Conservation (phyloP, 2,113 vertebrate species). For the Jacana jacana region DNA sequence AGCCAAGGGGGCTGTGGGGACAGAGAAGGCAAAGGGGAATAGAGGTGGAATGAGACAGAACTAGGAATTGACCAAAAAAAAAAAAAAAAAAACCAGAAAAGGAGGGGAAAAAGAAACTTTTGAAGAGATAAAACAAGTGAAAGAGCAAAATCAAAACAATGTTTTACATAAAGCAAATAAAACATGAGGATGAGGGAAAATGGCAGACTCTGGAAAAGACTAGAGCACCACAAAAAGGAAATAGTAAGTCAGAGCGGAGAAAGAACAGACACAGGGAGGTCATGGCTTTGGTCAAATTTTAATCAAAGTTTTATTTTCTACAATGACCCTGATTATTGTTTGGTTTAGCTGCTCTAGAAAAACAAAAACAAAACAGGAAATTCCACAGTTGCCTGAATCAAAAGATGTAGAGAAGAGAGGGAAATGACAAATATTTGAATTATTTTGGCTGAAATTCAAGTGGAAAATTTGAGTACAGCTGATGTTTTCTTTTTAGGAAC, state of each 20-base stretch:
- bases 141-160: neutral
- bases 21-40: neutral
- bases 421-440: neutral
- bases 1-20: neutral
- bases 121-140: neutral
- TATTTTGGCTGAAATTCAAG: neutral
- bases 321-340: neutral
- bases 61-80: neutral
- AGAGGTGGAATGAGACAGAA: neutral
- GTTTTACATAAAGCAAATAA: neutral
- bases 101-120: neutral
- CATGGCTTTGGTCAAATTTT: neutral
- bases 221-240: neutral
- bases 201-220: neutral
- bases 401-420: neutral
- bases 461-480: neutral
- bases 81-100: too few relatives aligned
- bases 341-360: neutral
- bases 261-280: neutral
- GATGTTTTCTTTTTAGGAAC: neutral
- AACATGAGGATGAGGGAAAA: neutral
- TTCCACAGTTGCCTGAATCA: neutral
- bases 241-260: neutral
- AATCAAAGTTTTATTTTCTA: neutral
- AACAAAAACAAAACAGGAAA: slow-evolving; percentile 23